Conservation (phyloP, 2,888 invertebrate genomes). For the Trichacis sp. region DNA sequence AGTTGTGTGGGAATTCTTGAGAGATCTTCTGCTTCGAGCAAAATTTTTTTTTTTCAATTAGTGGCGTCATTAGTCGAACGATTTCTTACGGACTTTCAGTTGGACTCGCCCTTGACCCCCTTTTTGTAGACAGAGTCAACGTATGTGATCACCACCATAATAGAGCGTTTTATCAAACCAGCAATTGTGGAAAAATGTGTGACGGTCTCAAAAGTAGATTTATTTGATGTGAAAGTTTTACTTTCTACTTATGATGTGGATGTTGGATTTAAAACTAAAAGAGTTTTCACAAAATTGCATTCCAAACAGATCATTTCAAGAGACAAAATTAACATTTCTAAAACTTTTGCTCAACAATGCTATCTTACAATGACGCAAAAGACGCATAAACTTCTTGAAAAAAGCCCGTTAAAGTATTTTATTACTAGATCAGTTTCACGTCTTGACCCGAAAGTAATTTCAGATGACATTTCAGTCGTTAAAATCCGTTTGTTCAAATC, state of each 20-base stretch:
- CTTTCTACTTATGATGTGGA: not conserved
- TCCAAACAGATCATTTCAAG: not conserved
- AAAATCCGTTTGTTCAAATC: no score
- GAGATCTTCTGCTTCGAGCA: conserved; percentile 10
- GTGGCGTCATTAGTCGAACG: conserved; percentile 26
- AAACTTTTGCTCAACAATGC: conserved; percentile 1
- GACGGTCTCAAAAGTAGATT: not conserved
- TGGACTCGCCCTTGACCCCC: conserved; percentile 35
- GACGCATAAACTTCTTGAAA: conserved; percentile 2
- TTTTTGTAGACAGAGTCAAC: conserved; percentile 20
- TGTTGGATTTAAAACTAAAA: conserved; percentile 6
- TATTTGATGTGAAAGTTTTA: conserved; percentile 4
- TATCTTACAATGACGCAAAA: conserved; percentile 1
- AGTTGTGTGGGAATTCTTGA: not conserved
- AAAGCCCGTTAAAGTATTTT: not conserved
- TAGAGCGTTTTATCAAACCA: conserved; percentile 19
- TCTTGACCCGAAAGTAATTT: no score
- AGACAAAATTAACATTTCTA: not conserved
- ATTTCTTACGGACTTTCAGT: conserved; percentile 40
- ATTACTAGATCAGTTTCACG: no score
- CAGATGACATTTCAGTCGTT: no score
- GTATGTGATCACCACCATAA: conserved; percentile 7
- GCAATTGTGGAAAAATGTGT: conserved; percentile 4
- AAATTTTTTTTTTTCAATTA: no score
- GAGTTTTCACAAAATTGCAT: not conserved